Evolutionary conservation across 2,113 vertebrate genomes (phyloP), one percentile per base, ranked within the genome.

Genomic region (Motacilla tschutschensis): DNA sequence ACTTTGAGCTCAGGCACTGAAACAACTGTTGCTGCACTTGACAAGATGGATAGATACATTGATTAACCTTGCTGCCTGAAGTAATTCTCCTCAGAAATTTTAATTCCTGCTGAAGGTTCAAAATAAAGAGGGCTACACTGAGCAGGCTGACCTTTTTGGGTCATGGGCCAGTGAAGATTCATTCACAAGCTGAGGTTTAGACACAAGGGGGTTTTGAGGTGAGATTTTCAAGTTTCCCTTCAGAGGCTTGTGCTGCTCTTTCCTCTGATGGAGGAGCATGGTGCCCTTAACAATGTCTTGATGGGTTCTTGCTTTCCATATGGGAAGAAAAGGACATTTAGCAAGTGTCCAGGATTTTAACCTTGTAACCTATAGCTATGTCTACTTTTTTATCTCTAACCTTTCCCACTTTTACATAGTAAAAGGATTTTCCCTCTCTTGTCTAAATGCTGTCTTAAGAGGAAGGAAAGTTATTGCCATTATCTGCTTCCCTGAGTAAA

Each of bases 1-100:
- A 40, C 90, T 91, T 87, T 87, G 90, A 92, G 67, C 48, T 7
- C 33, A 20, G 90, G 26, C 40, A 8, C 70, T 78, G 92, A 9
- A 83, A 59, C 80, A 88, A 36, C 62, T 90, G 70, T 74, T 88
- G 80, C 78, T 88, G 80, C 46, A 5, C 74, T 53, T 72, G 86
- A 58, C 74, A 58, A 50, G 92, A 78, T 83, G 81, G 54, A 75
- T 48, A 90, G 86, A 91, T 90, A 91, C 88, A 86, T 71, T 78
- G 90, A 92, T 93, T 94, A 89, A 83, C 88, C 88, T 93, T 92
- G 88, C 50, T 57, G 65, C 2, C 0, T 50, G 6, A 14, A 60
- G 46, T 29, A 21, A 51, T 81, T 50, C 70, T 66, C 46, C 50
- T 75, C 54, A 47, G 77, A 6, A 78, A 14, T 50, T 89, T 78